A percentile compares a stretch with the other conserved stretches of the same genome.
Conservation (phyloP, 2,113 vertebrate species). For the Oncorhynchus keta region DNA sequence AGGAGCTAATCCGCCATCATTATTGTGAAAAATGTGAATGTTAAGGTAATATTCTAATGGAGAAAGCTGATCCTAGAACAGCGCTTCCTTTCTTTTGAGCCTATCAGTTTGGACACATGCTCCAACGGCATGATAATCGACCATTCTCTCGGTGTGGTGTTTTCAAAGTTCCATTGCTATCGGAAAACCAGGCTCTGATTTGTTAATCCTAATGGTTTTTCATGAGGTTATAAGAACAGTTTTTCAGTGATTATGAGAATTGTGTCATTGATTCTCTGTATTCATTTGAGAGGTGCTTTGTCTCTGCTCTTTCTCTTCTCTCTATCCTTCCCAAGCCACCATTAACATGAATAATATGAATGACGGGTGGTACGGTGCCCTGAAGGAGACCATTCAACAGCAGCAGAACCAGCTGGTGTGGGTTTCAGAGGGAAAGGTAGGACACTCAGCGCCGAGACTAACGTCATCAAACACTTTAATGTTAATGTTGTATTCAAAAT, state of each 20-base stretch:
- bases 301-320: neutral
- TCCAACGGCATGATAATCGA: no score
- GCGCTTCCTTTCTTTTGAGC: no score
- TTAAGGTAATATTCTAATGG: no score
- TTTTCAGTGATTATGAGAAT: neutral
- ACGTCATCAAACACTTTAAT: neutral
- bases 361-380: conserved; percentile 95
- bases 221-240: neutral
- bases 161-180: no score
- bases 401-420: conserved; percentile 98
- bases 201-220: neutral
- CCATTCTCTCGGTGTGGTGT: no score
- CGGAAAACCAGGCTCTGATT: no score
- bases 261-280: neutral
- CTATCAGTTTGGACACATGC: no score
- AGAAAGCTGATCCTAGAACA: no score
- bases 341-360: conserved; percentile 99
- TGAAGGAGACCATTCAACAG: conserved; percentile 93
- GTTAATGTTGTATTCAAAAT: no score
- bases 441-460: conserved; percentile 11
- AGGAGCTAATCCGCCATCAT: no score
- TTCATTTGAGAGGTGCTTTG: neutral
- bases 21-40: no score
- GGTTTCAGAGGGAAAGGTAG: conserved; percentile 99
- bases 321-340: conserved; percentile 73